phyloP scores from a whole-genome alignment of 2,113 vertebrate genomes.

The Aepyceros melampus region DNA sequence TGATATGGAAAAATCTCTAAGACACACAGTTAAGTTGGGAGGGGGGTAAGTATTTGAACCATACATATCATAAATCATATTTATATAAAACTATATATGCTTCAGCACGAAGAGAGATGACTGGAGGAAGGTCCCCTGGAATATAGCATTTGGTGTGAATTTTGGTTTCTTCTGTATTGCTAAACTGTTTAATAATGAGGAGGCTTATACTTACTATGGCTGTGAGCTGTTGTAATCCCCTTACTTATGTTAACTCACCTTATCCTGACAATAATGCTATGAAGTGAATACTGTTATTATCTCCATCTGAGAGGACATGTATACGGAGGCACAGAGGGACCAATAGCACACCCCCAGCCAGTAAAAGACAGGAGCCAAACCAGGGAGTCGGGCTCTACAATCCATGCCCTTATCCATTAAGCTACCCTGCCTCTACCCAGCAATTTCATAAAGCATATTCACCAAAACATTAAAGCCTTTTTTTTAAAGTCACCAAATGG shows the following conservation, averaged over 20 bases:
- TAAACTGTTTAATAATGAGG: neutral
- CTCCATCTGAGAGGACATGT: neutral
- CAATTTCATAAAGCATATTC: neutral
- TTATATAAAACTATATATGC: neutral
- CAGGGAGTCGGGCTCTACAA: neutral
- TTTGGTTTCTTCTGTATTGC: slow-evolving; percentile 3
- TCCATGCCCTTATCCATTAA: neutral
- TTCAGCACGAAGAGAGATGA: neutral
- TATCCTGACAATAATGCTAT: neutral
- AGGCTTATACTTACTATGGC: neutral
- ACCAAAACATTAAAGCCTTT: neutral
- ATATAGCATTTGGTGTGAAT: neutral
- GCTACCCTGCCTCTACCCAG: neutral
- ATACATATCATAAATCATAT: slow-evolving; percentile 27
- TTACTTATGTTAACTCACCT: neutral
- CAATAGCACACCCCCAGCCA: neutral
- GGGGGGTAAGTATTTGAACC: neutral
- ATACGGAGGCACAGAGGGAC: neutral
- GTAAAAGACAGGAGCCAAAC: neutral
- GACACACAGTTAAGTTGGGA: neutral
- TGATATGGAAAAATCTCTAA: slow-evolving; percentile 20
- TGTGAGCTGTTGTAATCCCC: neutral
- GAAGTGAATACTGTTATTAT: neutral
- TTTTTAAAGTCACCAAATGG: neutral
- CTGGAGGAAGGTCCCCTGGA: neutral